Conservation (phyloP, 1,140 invertebrate genomes). For the Drosophila tristis region DNA sequence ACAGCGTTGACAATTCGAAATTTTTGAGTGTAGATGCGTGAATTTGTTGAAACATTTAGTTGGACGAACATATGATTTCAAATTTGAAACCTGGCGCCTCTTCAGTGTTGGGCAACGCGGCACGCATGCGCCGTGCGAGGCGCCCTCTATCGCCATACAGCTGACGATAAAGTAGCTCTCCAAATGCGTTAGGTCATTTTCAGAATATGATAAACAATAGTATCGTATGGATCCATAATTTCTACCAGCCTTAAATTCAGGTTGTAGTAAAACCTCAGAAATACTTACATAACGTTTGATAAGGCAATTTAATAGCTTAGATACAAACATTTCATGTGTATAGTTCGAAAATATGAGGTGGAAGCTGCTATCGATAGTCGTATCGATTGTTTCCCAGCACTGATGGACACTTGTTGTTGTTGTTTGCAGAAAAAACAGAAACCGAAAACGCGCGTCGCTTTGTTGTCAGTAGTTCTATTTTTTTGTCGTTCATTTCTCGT, state of each 20-base stretch:
- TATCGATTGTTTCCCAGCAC: neutral
- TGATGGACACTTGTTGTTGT: constrained; percentile 55
- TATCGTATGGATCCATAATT: neutral
- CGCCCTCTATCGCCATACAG: constrained; percentile 6
- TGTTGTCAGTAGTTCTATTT: constrained; percentile 54
- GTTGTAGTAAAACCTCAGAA: too few relatives aligned
- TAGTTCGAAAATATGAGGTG: too few relatives aligned
- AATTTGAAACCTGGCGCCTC: neutral
- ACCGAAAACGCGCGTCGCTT: constrained; percentile 72
- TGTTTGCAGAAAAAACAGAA: constrained; percentile 42
- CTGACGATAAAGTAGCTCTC: neutral
- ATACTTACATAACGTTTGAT: too few relatives aligned
- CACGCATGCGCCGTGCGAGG: constrained; percentile 43
- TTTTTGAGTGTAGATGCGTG: too few relatives aligned
- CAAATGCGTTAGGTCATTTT: neutral
- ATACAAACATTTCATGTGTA: too few relatives aligned
- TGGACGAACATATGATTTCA: neutral
- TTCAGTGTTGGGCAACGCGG: constrained; percentile 51
- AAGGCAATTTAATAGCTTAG: too few relatives aligned
- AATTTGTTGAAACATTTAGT: neutral
- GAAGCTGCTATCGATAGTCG: constrained; percentile 2
- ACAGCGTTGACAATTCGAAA: too few relatives aligned
- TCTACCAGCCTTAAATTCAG: too few relatives aligned
- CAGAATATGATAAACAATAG: constrained; percentile 1
- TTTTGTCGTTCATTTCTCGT: constrained; percentile 27